Conservation (phyloP, 2,888 invertebrate species). For the Crepidodera aurea region DNA sequence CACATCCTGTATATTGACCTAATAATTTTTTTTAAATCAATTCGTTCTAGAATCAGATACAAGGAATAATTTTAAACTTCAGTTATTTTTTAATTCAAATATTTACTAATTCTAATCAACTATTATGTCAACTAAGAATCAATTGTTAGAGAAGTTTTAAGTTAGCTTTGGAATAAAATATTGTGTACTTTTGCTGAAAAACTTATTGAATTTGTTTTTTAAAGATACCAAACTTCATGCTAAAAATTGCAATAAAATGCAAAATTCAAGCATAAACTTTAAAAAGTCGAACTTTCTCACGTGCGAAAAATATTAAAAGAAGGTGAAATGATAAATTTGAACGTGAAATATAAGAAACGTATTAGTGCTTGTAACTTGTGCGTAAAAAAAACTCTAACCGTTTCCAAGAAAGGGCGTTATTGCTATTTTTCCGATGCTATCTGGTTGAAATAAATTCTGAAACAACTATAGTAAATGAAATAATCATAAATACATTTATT, state of each 20-base stretch:
- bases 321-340: slow-evolving; percentile 1
- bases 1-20: too few relatives aligned
- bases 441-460: slow-evolving; percentile 15
- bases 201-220: too few relatives aligned
- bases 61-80: too few relatives aligned
- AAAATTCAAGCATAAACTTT: slow-evolving; percentile 6
- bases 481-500: slow-evolving; percentile 1
- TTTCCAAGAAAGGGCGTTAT: slow-evolving; percentile 12
- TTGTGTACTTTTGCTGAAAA: too few relatives aligned
- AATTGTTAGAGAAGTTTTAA: too few relatives aligned
- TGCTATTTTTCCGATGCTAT: slow-evolving; percentile 10
- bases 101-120: too few relatives aligned
- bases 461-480: slow-evolving; percentile 13
- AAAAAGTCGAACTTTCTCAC: neutral
- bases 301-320: neutral
- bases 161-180: too few relatives aligned
- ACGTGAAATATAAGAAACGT: neutral
- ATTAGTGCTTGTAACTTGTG: slow-evolving; percentile 11
- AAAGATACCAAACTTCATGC: neutral
- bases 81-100: too few relatives aligned
- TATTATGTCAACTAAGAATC: too few relatives aligned
- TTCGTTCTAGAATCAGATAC: too few relatives aligned
- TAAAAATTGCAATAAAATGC: slow-evolving; percentile 4
- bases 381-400: slow-evolving; percentile 17
- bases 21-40: too few relatives aligned